Percentiles rank a stretch among this genome's conserved stretches.
Conservation (phyloP, 37 sponge, comb jelly and placozoan species). For the Mnemiopsis leidyi region DNA sequence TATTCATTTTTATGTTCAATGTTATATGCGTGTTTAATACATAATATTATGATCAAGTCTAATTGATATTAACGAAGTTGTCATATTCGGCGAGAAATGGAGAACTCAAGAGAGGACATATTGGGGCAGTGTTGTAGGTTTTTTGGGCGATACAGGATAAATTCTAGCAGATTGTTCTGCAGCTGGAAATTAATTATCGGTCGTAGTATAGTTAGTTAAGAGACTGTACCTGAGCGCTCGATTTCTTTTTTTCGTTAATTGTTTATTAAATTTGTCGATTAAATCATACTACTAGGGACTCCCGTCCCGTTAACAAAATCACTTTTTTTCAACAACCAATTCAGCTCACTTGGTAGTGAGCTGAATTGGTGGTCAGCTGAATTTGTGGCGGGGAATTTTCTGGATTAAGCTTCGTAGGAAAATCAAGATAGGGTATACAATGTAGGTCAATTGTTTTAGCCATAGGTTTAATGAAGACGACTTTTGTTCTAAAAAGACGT, state of each 20-base stretch:
- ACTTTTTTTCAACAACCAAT: not conserved
- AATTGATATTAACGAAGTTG: not conserved
- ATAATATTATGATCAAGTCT: not conserved
- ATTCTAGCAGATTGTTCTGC: no score
- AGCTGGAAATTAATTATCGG: no score
- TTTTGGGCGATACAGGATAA: no score
- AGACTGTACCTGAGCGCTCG: not conserved
- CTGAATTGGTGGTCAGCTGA: no score
- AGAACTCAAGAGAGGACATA: no score
- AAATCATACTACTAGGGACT: not conserved
- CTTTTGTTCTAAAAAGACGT: not conserved
- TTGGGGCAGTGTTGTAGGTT: no score
- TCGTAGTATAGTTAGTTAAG: not conserved
- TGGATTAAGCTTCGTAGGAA: not conserved
- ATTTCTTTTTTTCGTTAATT: not conserved
- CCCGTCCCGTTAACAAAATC: not conserved
- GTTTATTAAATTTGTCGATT: not conserved
- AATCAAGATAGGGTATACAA: not conserved
- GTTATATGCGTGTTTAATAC: not conserved
- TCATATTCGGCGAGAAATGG: no score
- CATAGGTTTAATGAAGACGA: not conserved
- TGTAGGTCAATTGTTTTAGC: slow-evolving; percentile 7
- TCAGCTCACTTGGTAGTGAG: no score
- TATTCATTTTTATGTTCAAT: not conserved
- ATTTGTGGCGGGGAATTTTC: not conserved